Evolutionary conservation across 2,888 invertebrate species (phyloP), one percentile per base, ranked within the genome.

Genomic region (Stenurella melanura): DNA sequence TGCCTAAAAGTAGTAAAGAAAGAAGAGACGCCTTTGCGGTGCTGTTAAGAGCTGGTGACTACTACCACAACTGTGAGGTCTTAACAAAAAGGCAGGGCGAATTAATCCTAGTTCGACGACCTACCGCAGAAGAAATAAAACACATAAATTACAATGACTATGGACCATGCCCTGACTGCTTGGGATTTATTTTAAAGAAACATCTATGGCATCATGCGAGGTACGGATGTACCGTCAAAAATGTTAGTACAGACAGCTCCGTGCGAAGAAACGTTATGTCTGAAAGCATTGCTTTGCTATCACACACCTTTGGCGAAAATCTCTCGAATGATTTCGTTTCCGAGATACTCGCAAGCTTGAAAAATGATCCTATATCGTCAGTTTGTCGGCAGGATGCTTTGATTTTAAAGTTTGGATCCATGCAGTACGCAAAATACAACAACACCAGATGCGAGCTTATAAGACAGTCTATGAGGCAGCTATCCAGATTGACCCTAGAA

Each of bases 1-100:
- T 61, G 61, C 61, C 61, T 15, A 30, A 61, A 34, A 21, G n/a
- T 7, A 61, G 61, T 30, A 30, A 61, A 4, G 61, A 21, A n/a
- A 21, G 61, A n/a, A 61, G 5, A 61, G n/a, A 61, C 6, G 30
- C 9, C 15, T 61, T n/a, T 7, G 3, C 34, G n/a, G n/a, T 61
- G n/a, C 17, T 61, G 30, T 17, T 61, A n/a, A 61, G 30, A 5
- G 61, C 61, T 9, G 61, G 61, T 9, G 11, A 21, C 9, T 61
- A 61, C 30, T 30, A 30, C n/a, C 61, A 61, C 34, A 61, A 61
- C n/a, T 61, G 21, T 34, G 61, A 61, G n/a, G 61, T 61, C 1
- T n/a, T 61, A 30, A 26, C 30, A 2, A 61, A 61, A n/a, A 30
- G 10, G 34, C 61, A 30, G 34, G 61, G 61, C 3, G n/a, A 61